These are phyloP conservation scores for Gymnorhina tibicen DNA, from an alignment of 2,113 vertebrate genomes.

Conservation along the genomic window DNA sequence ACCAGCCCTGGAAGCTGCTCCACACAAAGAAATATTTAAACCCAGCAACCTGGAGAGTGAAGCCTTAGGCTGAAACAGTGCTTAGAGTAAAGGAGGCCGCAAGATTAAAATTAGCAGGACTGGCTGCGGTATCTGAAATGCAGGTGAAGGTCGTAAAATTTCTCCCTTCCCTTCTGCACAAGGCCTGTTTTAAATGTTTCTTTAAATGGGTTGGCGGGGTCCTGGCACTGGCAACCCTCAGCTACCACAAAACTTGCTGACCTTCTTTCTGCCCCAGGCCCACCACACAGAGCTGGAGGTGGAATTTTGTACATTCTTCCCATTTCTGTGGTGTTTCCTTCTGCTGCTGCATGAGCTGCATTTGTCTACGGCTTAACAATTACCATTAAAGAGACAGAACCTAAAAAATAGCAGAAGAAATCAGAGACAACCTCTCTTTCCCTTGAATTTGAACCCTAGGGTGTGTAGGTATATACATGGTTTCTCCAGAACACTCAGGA, in stretches of 20 bases:
- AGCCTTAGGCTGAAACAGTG: not conserved
- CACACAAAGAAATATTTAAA: not conserved
- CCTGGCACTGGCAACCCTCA: not conserved
- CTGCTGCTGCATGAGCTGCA: not conserved
- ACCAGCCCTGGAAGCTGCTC: not conserved
- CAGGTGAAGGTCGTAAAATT: not conserved
- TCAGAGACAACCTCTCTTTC: rapidly evolving
- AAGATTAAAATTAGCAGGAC: not conserved
- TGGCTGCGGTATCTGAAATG: not conserved
- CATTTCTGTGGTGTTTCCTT: not conserved
- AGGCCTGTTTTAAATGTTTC: not conserved
- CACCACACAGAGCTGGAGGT: conserved; percentile 27
- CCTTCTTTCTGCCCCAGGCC: not conserved
- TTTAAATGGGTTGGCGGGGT: not conserved
- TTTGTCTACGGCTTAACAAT: not conserved
- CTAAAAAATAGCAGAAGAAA: not conserved
- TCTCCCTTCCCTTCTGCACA: not conserved
- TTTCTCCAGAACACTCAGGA: not conserved
- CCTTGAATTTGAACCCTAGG: not conserved
- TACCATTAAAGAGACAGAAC: not conserved
- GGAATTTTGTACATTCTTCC: conserved; percentile 55
- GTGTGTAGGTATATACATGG: not conserved
- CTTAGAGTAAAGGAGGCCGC: not conserved
- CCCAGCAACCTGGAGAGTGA: not conserved
- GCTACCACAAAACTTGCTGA: not conserved